Evolutionary conservation across 2,113 vertebrate genomes (phyloP).

Genomic region (Ciconia maguari): DNA sequence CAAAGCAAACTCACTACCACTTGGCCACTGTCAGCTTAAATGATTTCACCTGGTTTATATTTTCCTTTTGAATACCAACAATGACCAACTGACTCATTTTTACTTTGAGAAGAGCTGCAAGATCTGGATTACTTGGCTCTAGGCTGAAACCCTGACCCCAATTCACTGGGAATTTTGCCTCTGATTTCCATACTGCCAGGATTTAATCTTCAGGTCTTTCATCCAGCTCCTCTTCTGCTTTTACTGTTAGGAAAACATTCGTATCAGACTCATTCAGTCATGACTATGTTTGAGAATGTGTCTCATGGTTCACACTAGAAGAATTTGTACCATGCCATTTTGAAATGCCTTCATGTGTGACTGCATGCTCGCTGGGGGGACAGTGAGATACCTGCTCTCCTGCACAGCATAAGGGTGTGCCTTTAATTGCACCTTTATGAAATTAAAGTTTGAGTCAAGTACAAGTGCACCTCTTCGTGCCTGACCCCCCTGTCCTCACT

Average conservation of each 20-base stretch:
- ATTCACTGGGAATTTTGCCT: not conserved
- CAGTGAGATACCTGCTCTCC: not conserved
- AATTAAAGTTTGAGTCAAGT: not conserved
- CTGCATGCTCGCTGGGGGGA: not conserved
- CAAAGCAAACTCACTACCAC: not conserved
- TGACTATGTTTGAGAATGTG: not conserved
- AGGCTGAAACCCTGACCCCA: not conserved
- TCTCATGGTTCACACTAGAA: not conserved
- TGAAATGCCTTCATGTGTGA: not conserved
- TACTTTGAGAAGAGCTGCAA: not conserved
- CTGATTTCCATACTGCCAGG: not conserved
- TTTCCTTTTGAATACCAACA: not conserved
- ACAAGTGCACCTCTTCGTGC: not conserved
- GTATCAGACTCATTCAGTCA: not conserved
- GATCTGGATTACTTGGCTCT: not conserved
- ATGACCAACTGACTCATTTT: slow-evolving; percentile 1
- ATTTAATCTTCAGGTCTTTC: not conserved
- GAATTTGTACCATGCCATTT: not conserved
- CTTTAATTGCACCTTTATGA: not conserved
- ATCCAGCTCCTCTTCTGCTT: not conserved
- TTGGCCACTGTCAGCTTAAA: not conserved
- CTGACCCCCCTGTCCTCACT: not conserved
- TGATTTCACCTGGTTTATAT: not conserved
- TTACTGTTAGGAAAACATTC: not conserved
- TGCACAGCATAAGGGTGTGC: not conserved